These are phyloP conservation scores for Cheirogaleus major DNA, from an alignment of 2,797 vertebrate genomes.

Conservation along the genomic window DNA sequence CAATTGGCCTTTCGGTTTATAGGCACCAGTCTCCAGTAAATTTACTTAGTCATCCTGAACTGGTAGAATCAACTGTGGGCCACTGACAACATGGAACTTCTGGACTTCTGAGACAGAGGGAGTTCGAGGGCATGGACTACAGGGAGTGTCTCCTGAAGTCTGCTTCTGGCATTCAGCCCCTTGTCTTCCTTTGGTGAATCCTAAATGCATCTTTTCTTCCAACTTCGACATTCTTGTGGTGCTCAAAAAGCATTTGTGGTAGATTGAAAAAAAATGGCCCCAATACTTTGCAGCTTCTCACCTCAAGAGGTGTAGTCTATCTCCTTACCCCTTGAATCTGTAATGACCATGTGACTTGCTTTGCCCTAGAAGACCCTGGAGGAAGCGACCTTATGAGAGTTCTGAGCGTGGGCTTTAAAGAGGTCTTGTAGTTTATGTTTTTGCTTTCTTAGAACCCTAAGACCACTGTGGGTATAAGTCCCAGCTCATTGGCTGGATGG, in stretches of 20 bases:
- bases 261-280: neutral
- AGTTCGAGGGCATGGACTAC: neutral
- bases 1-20: neutral
- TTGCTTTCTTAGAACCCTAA: neutral
- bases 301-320: neutral
- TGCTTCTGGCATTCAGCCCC: neutral
- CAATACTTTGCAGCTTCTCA: neutral
- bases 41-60: neutral
- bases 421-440: neutral
- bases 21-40: neutral
- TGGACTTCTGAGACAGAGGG: neutral
- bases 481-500: neutral
- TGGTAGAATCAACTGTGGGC: neutral
- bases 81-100: neutral
- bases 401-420: neutral
- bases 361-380: neutral
- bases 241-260: neutral
- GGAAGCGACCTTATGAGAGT: neutral
- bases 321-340: neutral
- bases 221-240: neutral
- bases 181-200: neutral
- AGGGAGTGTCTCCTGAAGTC: neutral
- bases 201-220: neutral
- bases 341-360: neutral
- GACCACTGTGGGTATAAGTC: neutral